These are phyloP conservation scores for Lepidotrigona ventralis DNA, from an alignment of 1,140 invertebrate species.

Conservation along the genomic window DNA sequence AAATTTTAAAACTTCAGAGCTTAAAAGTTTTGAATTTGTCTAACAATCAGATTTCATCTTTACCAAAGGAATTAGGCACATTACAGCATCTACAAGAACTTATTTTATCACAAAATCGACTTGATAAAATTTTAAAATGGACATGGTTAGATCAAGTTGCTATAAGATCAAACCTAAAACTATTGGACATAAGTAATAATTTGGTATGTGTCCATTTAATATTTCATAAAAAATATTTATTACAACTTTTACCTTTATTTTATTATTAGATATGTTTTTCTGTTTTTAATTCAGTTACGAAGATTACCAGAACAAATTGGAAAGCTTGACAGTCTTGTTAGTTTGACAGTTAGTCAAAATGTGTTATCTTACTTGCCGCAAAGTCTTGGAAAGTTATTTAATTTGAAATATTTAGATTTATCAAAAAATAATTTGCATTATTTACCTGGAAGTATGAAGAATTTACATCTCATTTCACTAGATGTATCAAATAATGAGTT, in stretches of 20 bases:
- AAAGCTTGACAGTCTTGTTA: conserved; percentile 81
- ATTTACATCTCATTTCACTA: conserved; percentile 79
- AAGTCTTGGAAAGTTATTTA: conserved; percentile 74
- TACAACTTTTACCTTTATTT: neutral
- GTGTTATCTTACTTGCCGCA: conserved; percentile 74
- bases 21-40: conserved; percentile 87
- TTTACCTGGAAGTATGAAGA: conserved; percentile 80
- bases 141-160: conserved; percentile 82
- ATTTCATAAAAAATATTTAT: neutral
- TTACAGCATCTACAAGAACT: conserved; percentile 85
- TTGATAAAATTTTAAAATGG: conserved; percentile 84
- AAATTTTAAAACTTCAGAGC: conserved; percentile 84
- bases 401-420: conserved; percentile 78
- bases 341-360: conserved; percentile 82
- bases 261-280: conserved; percentile 29
- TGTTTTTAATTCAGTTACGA: conserved; percentile 61
- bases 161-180: conserved; percentile 79
- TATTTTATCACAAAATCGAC: conserved; percentile 85
- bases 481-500: conserved; percentile 82
- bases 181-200: conserved; percentile 85
- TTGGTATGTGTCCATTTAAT: conserved; percentile 74
- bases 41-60: conserved; percentile 86
- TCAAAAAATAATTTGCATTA: conserved; percentile 80
- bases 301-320: conserved; percentile 83
- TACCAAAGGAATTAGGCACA: conserved; percentile 88